Evolutionary conservation across 2,113 vertebrate species (phyloP).

Genomic region (Vulpes ferrilata): DNA sequence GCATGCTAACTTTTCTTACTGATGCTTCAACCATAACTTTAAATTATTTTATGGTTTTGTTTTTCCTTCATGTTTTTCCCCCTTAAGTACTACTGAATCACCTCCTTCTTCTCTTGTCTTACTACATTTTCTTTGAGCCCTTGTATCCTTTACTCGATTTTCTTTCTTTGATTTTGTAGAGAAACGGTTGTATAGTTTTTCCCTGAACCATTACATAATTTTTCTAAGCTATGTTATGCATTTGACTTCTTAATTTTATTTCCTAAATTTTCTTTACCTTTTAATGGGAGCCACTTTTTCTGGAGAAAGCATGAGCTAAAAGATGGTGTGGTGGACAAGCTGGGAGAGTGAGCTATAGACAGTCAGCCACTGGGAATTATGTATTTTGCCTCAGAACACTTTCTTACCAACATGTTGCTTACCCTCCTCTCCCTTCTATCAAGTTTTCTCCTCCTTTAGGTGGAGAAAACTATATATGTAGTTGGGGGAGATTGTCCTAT

Average conservation of each 20-base stretch:
- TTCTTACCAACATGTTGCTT: too few species aligned
- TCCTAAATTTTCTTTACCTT: neutral
- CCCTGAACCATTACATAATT: neutral
- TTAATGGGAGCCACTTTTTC: neutral
- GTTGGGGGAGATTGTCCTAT: neutral
- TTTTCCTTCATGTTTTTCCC: neutral
- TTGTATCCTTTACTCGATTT: neutral
- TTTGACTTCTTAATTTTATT: neutral
- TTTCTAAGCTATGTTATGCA: neutral
- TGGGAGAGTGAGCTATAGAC: neutral
- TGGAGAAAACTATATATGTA: neutral
- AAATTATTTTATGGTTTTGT: neutral
- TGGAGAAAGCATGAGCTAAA: neutral
- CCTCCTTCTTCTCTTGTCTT: neutral
- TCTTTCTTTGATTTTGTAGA: constrained; percentile 27
- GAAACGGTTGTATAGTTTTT: neutral
- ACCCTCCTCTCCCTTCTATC: neutral
- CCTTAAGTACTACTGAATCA: neutral
- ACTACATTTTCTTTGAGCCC: neutral
- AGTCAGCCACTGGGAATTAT: neutral
- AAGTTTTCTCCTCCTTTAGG: neutral
- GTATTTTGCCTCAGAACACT: neutral
- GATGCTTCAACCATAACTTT: neutral
- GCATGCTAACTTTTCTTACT: neutral
- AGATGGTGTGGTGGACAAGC: neutral